These are phyloP conservation scores for Eupithecia subfuscata DNA, from an alignment of 2,888 invertebrate species.

Conservation along the genomic window DNA sequence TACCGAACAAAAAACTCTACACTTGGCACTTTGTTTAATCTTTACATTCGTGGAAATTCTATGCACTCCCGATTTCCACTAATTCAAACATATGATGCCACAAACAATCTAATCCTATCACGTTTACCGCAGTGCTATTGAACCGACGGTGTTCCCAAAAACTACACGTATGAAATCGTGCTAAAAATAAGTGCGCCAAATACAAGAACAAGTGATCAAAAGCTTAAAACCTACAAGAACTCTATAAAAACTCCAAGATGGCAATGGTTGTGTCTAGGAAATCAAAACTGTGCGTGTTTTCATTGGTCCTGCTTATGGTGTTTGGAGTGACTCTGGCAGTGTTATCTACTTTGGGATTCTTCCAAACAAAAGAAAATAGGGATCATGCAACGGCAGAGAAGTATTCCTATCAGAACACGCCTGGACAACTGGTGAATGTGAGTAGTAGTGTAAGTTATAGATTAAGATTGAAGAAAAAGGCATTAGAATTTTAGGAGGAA, in stretches of 20 bases:
- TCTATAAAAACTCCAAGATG: constrained; percentile 55
- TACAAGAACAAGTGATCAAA: constrained; percentile 27
- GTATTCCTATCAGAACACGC: constrained; percentile 58
- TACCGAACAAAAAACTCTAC: neutral
- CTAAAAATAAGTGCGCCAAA: constrained; percentile 36
- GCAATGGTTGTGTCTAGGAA: constrained; percentile 74
- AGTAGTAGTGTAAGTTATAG: neutral
- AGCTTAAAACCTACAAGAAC: neutral
- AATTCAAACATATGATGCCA: neutral
- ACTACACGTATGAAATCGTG: constrained; percentile 24
- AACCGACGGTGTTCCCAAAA: constrained; percentile 24
- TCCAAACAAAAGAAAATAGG: constrained; percentile 53
- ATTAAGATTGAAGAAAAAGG: constrained; percentile 45
- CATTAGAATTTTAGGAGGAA: constrained; percentile 18
- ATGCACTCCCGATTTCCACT: neutral
- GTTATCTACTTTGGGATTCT: constrained; percentile 61
- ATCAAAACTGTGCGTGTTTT: constrained; percentile 68
- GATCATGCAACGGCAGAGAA: constrained; percentile 65
- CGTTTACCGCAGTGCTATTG: constrained; percentile 17
- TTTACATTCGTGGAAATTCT: neutral
- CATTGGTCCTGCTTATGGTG: constrained; percentile 60
- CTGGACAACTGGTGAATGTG: constrained; percentile 52
- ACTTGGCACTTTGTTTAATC: neutral
- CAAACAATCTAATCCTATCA: neutral
- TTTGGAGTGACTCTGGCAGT: constrained; percentile 68